Evolutionary conservation across 2,113 vertebrate species (phyloP).

Genomic region (Clinocottus analis): DNA sequence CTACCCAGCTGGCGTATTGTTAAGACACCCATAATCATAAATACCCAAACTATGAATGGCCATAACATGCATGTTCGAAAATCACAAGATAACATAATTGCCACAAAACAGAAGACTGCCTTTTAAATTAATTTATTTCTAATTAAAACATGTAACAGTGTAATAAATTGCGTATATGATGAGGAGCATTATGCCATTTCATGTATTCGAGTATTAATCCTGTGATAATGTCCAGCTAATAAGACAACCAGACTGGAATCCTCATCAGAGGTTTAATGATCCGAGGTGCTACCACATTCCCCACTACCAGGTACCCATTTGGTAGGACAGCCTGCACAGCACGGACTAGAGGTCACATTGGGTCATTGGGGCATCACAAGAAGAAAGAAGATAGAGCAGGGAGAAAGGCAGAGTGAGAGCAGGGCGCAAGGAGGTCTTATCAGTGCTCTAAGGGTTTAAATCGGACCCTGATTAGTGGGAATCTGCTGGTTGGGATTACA

Average conservation of each 20-base stretch:
- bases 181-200: background rate
- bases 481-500: constrained; percentile 63
- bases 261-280: background rate
- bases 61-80: too few species aligned
- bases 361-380: constrained; percentile 13
- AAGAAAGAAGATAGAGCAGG: background rate
- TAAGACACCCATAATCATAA: background rate
- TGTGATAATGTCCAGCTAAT: background rate
- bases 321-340: too few species aligned
- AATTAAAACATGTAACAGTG: background rate
- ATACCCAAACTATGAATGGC: background rate
- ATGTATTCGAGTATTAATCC: background rate
- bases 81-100: background rate
- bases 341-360: background rate
- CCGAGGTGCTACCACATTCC: background rate
- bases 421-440: constrained; percentile 10
- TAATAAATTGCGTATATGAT: background rate
- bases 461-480: constrained; percentile 59
- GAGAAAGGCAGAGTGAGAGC: background rate
- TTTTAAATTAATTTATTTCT: background rate
- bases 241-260: background rate
- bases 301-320: constrained; percentile 1
- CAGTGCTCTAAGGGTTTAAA: constrained; percentile 30
- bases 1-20: constrained; percentile 12
- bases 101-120: background rate